phyloP scores from a whole-genome alignment of 2,888 invertebrate species.

The Agrypnus murinus region DNA sequence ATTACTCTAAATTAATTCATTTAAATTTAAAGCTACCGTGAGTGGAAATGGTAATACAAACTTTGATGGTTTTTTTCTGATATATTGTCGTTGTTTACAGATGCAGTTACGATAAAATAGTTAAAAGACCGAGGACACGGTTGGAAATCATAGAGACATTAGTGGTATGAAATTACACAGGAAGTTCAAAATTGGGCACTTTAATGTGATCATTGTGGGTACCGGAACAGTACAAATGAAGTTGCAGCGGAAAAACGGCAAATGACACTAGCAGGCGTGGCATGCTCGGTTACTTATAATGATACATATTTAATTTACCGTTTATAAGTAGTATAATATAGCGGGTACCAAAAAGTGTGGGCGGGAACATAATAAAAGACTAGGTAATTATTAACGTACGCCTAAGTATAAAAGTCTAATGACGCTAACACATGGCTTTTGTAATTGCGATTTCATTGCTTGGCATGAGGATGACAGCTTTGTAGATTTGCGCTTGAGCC shows the following conservation, averaged over 20 bases:
- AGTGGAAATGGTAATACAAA: too few relatives aligned
- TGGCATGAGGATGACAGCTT: slow-evolving; percentile 52
- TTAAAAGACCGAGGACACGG: slow-evolving; percentile 21
- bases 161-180: slow-evolving; percentile 62
- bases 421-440: slow-evolving; percentile 60
- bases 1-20: too few relatives aligned
- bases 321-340: slow-evolving; percentile 61
- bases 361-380: slow-evolving; percentile 59
- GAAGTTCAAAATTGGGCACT: slow-evolving; percentile 59
- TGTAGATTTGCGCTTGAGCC: slow-evolving; percentile 41
- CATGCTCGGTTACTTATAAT: slow-evolving; percentile 63
- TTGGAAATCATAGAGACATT: slow-evolving; percentile 63
- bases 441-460: slow-evolving; percentile 58
- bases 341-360: slow-evolving; percentile 57
- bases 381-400: slow-evolving; percentile 59
- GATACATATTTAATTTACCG: slow-evolving; percentile 65
- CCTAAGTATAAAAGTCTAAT: slow-evolving; percentile 59
- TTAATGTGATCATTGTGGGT: slow-evolving; percentile 52
- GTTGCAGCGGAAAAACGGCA: slow-evolving; percentile 62
- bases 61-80: too few relatives aligned
- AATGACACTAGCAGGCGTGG: slow-evolving; percentile 63
- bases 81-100: slow-evolving; percentile 8
- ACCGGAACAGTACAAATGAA: slow-evolving; percentile 60
- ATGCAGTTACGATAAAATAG: slow-evolving; percentile 17
- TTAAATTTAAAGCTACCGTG: too few relatives aligned